Conservation (phyloP, 2,888 invertebrate species). For the Diplazon laetatorius region DNA sequence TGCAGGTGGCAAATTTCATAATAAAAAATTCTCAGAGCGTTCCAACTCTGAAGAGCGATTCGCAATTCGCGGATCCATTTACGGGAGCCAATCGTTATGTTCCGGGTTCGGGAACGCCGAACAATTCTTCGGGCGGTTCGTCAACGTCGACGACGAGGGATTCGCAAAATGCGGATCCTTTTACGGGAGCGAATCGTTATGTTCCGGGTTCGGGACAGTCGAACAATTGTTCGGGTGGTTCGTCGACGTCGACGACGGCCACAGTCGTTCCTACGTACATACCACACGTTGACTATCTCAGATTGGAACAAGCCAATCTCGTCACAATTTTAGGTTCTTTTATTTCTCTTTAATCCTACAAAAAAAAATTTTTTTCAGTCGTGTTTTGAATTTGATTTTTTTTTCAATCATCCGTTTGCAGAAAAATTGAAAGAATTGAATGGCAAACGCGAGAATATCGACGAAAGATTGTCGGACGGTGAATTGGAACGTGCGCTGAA, state of each 20-base stretch:
- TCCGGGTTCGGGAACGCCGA: conserved; percentile 82
- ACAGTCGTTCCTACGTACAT: conserved; percentile 79
- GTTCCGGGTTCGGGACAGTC: conserved; percentile 84
- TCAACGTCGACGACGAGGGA: too few relatives aligned
- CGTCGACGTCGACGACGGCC: too few relatives aligned
- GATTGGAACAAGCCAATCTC: conserved; percentile 91
- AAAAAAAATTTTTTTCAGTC: too few relatives aligned
- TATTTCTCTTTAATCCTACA: too few relatives aligned
- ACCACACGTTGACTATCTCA: conserved; percentile 84
- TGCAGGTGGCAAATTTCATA: conserved; percentile 95
- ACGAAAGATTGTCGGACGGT: conserved; percentile 84
- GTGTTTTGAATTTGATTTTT: too few relatives aligned
- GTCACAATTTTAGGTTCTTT: conserved; percentile 87
- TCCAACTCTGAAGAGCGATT: conserved; percentile 70
- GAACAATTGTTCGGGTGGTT: conserved; percentile 55
- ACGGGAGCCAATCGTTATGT: conserved; percentile 89
- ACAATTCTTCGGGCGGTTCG: conserved; percentile 52
- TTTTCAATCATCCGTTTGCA: too few relatives aligned
- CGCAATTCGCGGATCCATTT: conserved; percentile 86
- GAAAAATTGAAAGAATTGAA: conserved; percentile 86
- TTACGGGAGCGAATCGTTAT: conserved; percentile 88
- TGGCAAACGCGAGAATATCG: conserved; percentile 84
- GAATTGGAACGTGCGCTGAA: conserved; percentile 86
- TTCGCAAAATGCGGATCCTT: conserved; percentile 85
- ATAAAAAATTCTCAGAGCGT: conserved; percentile 87